Conservation (phyloP, 2,888 invertebrate species). For the Drosophila kuntzei region DNA sequence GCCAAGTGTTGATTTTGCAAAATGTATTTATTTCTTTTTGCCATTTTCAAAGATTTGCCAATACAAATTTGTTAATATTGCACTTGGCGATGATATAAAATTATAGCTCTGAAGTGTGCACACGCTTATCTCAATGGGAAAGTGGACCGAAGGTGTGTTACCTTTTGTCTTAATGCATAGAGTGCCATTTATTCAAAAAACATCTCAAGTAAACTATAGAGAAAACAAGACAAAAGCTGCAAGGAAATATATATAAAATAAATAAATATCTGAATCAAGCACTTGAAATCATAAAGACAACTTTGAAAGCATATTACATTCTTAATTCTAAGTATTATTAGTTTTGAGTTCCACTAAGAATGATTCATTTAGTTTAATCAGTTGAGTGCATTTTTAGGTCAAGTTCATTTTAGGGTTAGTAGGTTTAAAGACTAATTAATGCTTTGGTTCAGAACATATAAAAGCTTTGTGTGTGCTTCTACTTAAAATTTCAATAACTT, state of each 20-base stretch:
- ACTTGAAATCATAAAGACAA: not conserved
- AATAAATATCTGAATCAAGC: not conserved
- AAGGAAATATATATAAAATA: not conserved
- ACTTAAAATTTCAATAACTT: too few relatives aligned
- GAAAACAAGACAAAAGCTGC: not conserved
- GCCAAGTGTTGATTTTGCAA: slow-evolving; percentile 54
- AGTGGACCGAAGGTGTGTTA: slow-evolving; percentile 35
- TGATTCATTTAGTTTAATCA: too few relatives aligned
- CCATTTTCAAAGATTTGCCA: slow-evolving; percentile 33
- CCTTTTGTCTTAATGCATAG: slow-evolving; percentile 21
- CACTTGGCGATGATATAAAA: slow-evolving; percentile 44
- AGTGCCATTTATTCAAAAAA: not conserved
- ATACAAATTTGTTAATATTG: slow-evolving; percentile 46
- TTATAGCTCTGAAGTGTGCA: slow-evolving; percentile 35
- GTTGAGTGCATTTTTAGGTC: too few relatives aligned
- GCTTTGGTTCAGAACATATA: too few relatives aligned
- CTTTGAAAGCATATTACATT: too few relatives aligned
- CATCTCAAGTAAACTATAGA: not conserved
- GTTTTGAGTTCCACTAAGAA: too few relatives aligned
- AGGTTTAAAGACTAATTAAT: too few relatives aligned
- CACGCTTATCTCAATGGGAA: slow-evolving; percentile 26
- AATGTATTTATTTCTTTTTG: slow-evolving; percentile 16
- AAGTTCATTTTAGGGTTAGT: too few relatives aligned
- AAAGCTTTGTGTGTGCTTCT: too few relatives aligned
- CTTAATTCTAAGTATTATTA: too few relatives aligned